These are phyloP conservation scores for Amblyraja radiata DNA, from an alignment of 2,797 vertebrate species.

Conservation along the genomic window DNA sequence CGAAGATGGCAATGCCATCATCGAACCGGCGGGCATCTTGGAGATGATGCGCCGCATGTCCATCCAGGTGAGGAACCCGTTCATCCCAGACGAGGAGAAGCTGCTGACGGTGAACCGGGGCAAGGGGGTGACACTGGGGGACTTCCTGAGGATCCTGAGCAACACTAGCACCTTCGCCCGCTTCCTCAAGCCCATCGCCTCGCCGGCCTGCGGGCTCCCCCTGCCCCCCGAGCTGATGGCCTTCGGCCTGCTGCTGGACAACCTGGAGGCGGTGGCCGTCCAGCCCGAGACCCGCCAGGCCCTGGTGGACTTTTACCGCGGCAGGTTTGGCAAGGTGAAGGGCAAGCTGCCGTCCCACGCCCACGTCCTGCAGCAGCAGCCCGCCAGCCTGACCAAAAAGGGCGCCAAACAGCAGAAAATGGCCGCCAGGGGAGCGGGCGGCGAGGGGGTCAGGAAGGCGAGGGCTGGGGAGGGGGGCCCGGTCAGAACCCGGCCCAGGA, in stretches of 20 bases:
- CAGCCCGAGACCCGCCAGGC: too few relatives aligned
- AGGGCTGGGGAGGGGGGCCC: too few relatives aligned
- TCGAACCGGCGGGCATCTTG: neutral
- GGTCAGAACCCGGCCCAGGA: too few relatives aligned
- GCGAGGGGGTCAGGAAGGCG: too few relatives aligned
- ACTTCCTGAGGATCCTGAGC: neutral
- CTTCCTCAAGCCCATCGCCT: neutral
- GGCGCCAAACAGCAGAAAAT: neutral
- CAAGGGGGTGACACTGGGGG: neutral
- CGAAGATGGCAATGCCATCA: neutral
- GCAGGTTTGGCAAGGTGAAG: neutral
- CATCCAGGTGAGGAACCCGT: neutral
- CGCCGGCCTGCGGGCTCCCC: neutral
- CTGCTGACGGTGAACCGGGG: neutral
- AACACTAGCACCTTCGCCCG: neutral
- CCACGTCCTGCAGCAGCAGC: too few relatives aligned
- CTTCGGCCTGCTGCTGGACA: neutral
- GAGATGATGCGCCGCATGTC: neutral
- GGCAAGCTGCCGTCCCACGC: too few relatives aligned
- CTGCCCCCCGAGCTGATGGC: neutral
- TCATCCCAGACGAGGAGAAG: neutral
- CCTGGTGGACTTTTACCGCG: neutral
- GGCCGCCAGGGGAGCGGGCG: too few relatives aligned
- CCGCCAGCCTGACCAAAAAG: too few relatives aligned
- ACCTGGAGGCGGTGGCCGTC: neutral